Conservation (phyloP, 1,140 invertebrate species). For the Phymastichus coffea region DNA sequence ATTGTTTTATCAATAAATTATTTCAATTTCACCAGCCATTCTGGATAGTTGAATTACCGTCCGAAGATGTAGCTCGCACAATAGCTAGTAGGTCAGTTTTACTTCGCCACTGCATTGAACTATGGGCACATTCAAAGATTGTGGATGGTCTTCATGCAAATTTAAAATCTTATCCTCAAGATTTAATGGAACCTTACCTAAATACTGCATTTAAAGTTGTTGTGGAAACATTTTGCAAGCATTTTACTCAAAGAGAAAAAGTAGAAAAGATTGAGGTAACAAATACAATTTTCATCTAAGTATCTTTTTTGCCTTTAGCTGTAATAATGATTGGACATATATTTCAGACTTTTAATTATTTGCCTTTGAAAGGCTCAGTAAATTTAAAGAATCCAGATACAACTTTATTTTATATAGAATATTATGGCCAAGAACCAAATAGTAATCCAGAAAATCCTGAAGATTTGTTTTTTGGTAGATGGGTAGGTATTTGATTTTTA, state of each 20-base stretch:
- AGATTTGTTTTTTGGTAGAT: conserved; percentile 81
- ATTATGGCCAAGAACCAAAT: conserved; percentile 79
- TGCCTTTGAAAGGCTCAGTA: conserved; percentile 78
- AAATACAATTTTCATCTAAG: not conserved
- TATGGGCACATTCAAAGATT: conserved; percentile 69
- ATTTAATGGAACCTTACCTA: conserved; percentile 59
- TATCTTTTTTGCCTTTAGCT: conserved; percentile 17
- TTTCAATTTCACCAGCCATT: too few species aligned
- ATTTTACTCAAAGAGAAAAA: conserved; percentile 76
- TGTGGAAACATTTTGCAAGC: conserved; percentile 86
- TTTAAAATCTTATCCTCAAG: conserved; percentile 60
- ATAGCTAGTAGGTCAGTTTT: conserved; percentile 76
- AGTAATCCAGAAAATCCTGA: conserved; percentile 71
- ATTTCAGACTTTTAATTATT: conserved; percentile 72
- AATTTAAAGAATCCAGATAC: conserved; percentile 81
- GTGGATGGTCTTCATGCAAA: conserved; percentile 64
- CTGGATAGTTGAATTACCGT: conserved; percentile 73
- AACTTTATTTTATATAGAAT: conserved; percentile 80
- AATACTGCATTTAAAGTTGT: conserved; percentile 76
- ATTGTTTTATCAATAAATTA: too few species aligned
- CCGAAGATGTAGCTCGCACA: conserved; percentile 61
- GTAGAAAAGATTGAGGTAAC: conserved; percentile 81
- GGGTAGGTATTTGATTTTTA: conserved; percentile 60
- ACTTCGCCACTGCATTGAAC: conserved; percentile 74
- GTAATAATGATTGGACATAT: conserved; percentile 36